These are phyloP conservation scores for Triplophysa rosa DNA, from an alignment of 2,113 vertebrate species.

Conservation along the genomic window DNA sequence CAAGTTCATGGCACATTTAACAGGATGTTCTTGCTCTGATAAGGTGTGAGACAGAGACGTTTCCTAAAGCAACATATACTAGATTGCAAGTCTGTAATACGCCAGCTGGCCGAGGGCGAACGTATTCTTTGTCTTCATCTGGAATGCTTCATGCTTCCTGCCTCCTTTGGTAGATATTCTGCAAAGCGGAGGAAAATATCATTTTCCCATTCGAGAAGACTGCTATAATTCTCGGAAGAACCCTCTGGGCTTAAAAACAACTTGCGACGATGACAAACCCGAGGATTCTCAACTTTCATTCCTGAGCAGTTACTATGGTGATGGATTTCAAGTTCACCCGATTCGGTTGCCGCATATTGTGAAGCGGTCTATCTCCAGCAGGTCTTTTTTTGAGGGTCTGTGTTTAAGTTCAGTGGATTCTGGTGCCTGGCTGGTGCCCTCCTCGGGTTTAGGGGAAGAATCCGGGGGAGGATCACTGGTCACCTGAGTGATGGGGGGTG, in stretches of 20 bases:
- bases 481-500: slow-evolving; percentile 38
- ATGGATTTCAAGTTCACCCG: slow-evolving; percentile 73
- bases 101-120: slow-evolving; percentile 6
- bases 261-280: not conserved
- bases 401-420: slow-evolving; percentile 80
- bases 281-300: slow-evolving; percentile 6
- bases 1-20: not conserved
- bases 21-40: not conserved
- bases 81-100: not conserved
- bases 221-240: not conserved
- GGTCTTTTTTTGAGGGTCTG: slow-evolving; percentile 85
- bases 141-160: slow-evolving; percentile 20
- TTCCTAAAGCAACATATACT: not conserved
- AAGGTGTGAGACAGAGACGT: not conserved
- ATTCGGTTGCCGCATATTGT: slow-evolving; percentile 96
- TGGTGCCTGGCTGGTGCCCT: slow-evolving; percentile 65
- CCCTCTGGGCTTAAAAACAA: not conserved
- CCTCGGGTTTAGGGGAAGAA: slow-evolving; percentile 79
- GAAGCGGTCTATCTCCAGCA: slow-evolving; percentile 96
- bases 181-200: not conserved
- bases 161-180: slow-evolving; percentile 6
- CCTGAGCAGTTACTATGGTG: not conserved
- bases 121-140: not conserved
- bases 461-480: slow-evolving; percentile 62
- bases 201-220: not conserved